Evolutionary conservation across 2,797 vertebrate species (phyloP).

Genomic region (Lithobates sylvaticus): DNA sequence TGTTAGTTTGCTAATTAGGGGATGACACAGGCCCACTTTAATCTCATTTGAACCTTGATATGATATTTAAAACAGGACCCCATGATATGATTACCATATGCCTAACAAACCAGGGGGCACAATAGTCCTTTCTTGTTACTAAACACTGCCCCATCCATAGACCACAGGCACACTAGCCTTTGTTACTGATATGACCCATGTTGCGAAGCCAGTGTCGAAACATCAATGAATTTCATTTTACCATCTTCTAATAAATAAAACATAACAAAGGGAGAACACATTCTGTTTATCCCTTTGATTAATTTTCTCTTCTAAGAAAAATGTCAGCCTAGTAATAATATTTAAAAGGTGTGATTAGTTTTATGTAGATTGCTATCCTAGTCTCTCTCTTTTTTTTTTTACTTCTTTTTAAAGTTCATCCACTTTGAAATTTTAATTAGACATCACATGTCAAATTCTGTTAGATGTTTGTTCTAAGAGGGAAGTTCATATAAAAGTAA

Average conservation of each 20-base stretch:
- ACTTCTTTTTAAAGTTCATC: conserved; percentile 33
- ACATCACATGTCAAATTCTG: background rate
- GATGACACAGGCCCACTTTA: too few relatives aligned
- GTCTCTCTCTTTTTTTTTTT: conserved; percentile 6
- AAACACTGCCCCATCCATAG: too few relatives aligned
- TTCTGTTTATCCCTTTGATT: conserved; percentile 19
- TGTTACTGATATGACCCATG: background rate
- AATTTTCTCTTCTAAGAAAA: conserved; percentile 19
- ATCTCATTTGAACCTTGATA: too few relatives aligned
- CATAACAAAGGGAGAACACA: background rate
- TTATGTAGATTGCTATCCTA: conserved; percentile 24
- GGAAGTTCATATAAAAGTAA: conserved; percentile 4
- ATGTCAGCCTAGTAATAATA: conserved; percentile 34
- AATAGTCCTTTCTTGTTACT: too few relatives aligned
- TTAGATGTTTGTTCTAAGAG: conserved; percentile 20
- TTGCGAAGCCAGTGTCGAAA: background rate
- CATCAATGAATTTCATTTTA: conserved; percentile 8
- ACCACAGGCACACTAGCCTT: too few relatives aligned
- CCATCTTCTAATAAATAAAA: conserved; percentile 24
- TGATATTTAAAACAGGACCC: too few relatives aligned
- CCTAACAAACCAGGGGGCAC: too few relatives aligned
- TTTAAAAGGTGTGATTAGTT: conserved; percentile 27
- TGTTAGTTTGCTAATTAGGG: too few relatives aligned
- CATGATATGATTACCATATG: too few relatives aligned
- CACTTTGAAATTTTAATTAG: conserved; percentile 38